A percentile compares a stretch with the other conserved stretches of the same genome.
phyloP scores from a whole-genome alignment of 92 coral and sea anemone species.

The Parazoanthus atlanticus region DNA sequence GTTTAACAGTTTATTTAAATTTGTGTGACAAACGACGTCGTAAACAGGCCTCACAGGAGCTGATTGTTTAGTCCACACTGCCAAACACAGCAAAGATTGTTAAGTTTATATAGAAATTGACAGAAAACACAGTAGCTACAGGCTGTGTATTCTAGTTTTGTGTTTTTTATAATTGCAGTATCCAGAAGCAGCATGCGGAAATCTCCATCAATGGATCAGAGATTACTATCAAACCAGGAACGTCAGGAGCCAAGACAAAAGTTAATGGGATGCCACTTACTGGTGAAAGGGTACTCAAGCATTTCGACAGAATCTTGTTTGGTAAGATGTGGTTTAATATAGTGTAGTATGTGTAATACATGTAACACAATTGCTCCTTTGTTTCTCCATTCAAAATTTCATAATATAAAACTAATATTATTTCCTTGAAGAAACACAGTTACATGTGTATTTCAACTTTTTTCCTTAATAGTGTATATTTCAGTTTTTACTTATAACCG shows the following conservation, averaged over 20 bases:
- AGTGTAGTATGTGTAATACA: not conserved
- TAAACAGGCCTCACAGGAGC: too few relatives aligned
- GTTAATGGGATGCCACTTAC: slow-evolving; percentile 97
- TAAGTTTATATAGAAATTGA: not conserved
- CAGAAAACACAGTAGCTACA: not conserved
- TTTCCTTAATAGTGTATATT: too few relatives aligned
- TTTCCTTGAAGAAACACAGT: not conserved
- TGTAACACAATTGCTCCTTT: not conserved
- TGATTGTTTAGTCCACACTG: too few relatives aligned
- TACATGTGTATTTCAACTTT: too few relatives aligned
- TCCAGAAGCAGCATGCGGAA: slow-evolving; percentile 95
- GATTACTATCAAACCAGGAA: slow-evolving; percentile 93
- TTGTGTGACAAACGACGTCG: too few relatives aligned
- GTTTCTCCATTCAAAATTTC: not conserved
- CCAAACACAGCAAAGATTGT: not conserved
- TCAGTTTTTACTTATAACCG: too few relatives aligned
- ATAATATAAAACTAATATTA: not conserved
- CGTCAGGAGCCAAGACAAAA: slow-evolving; percentile 94
- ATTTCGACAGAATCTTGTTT: slow-evolving; percentile 89
- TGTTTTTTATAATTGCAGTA: slow-evolving; percentile 56
- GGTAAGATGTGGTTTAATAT: slow-evolving; percentile 58
- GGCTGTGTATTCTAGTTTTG: too few relatives aligned
- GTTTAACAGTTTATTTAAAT: too few relatives aligned
- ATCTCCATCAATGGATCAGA: slow-evolving; percentile 77
- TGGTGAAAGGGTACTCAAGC: slow-evolving; percentile 93